A percentile compares a stretch with the other conserved stretches of the same genome.
These are phyloP conservation scores for Colinus virginianus DNA, from an alignment of 2,113 vertebrate species.

Conservation along the genomic window DNA sequence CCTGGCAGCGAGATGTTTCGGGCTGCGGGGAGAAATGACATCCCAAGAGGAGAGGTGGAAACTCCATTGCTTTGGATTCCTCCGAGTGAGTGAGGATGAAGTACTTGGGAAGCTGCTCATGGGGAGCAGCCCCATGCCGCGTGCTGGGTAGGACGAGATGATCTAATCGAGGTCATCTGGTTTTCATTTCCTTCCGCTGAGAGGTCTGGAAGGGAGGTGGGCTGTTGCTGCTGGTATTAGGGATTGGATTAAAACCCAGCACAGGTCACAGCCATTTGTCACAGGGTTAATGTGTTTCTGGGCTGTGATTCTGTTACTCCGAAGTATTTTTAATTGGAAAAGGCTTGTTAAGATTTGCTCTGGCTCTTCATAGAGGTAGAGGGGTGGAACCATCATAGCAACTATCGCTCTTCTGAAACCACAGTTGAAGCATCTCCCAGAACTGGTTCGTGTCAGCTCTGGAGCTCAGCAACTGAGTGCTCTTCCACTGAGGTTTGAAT, in stretches of 20 bases:
- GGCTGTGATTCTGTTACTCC: neutral
- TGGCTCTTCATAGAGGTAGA: neutral
- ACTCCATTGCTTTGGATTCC: neutral
- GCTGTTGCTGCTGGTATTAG: neutral
- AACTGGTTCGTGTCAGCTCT: neutral
- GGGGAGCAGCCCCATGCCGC: neutral
- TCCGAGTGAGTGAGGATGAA: neutral
- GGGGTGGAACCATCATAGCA: neutral
- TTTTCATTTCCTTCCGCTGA: constrained; percentile 34
- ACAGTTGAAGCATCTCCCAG: neutral
- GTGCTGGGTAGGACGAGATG: neutral
- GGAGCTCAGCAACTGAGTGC: neutral
- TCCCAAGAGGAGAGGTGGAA: constrained; percentile 50
- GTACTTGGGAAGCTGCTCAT: neutral
- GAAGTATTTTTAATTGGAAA: neutral
- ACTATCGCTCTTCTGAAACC: neutral
- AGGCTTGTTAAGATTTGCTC: neutral
- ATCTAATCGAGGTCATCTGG: neutral
- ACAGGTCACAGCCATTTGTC: neutral
- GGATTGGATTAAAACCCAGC: neutral
- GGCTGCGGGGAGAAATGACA: neutral
- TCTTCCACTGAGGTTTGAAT: neutral
- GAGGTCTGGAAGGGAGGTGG: neutral
- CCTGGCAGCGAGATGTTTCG: neutral
- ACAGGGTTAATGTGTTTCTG: neutral